phyloP scores from a whole-genome alignment of 2,113 vertebrate genomes.

The Myrmophylax atrothorax region DNA sequence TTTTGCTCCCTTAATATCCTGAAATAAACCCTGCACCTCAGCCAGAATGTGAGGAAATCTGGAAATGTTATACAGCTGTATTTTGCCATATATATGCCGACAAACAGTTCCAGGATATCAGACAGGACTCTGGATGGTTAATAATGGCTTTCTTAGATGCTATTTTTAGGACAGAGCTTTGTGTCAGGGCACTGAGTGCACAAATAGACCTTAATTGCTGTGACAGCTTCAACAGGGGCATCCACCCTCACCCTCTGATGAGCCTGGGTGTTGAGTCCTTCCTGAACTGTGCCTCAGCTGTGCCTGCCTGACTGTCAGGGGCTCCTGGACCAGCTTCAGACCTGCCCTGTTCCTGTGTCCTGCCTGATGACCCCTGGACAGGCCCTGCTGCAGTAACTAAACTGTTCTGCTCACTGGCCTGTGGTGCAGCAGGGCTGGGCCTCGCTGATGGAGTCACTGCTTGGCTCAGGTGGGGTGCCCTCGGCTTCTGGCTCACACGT shows the following conservation, averaged over 20 bases:
- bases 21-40: neutral
- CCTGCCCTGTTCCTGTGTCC: neutral
- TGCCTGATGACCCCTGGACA: neutral
- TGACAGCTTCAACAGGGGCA: neutral
- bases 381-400: accelerated
- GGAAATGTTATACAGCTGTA: neutral
- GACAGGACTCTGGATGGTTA: neutral
- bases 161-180: neutral
- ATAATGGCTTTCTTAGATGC: neutral
- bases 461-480: accelerated
- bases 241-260: neutral
- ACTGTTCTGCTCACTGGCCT: neutral
- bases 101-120: neutral
- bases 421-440: accelerated
- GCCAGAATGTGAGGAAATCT: neutral
- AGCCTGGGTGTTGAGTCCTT: neutral
- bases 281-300: neutral
- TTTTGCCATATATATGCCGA: neutral
- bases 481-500: accelerated
- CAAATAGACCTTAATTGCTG: neutral
- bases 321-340: neutral
- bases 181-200: neutral
- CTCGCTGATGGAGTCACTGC: accelerated
- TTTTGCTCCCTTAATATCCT: neutral
- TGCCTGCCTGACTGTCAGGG: too few species aligned